A percentile compares a stretch with the other conserved stretches of the same genome.
Evolutionary conservation across 2,113 vertebrate genomes (phyloP).

Genomic region (Ctenodactylus gundi): DNA sequence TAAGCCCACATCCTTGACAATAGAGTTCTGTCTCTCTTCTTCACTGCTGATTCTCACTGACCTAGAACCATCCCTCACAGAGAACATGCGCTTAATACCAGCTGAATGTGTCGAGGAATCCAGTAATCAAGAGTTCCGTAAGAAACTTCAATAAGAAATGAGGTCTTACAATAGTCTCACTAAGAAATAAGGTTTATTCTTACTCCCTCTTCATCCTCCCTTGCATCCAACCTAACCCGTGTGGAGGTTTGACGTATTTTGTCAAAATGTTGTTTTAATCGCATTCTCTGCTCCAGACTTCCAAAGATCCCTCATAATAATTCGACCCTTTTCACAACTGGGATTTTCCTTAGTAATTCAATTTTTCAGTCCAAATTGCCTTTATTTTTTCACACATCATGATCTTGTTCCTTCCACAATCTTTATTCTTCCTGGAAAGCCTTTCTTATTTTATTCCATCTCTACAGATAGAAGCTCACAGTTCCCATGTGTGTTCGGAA

Average conservation of each 20-base stretch:
- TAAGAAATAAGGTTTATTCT: neutral
- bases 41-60: neutral
- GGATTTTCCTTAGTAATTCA: neutral
- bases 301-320: neutral
- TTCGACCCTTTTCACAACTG: neutral
- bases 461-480: neutral
- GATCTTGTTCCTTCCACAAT: conserved; percentile 9
- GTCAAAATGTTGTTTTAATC: neutral
- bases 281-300: neutral
- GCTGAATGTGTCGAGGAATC: neutral
- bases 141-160: neutral
- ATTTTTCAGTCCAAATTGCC: neutral
- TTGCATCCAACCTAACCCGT: neutral
- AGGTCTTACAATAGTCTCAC: neutral
- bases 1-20: neutral
- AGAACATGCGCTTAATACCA: neutral
- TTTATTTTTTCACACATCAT: conserved; percentile 10
- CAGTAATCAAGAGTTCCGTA: neutral
- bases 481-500: neutral
- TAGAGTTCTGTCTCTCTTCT: neutral
- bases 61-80: neutral
- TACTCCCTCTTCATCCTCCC: neutral
- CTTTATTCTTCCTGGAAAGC: neutral
- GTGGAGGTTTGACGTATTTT: neutral
- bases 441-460: neutral